These are phyloP conservation scores for Rhingia rostrata DNA, from an alignment of 2,888 invertebrate species.

Conservation along the genomic window DNA sequence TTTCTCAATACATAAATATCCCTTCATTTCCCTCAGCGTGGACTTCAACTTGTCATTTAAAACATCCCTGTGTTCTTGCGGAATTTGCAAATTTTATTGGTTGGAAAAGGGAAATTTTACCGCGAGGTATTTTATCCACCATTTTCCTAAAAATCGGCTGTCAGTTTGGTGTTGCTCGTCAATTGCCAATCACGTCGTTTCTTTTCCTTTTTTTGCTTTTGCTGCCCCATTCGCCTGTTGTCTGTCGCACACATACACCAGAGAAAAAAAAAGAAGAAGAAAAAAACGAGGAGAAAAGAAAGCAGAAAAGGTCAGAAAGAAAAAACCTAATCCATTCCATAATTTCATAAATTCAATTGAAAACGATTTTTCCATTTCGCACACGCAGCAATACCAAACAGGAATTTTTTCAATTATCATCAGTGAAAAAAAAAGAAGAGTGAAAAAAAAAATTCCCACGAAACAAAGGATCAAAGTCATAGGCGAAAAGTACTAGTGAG, in stretches of 20 bases:
- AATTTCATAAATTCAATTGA: slow-evolving; percentile 64
- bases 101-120: slow-evolving; percentile 48
- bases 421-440: slow-evolving; percentile 70
- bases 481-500: slow-evolving; percentile 75
- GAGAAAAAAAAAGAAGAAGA: slow-evolving; percentile 53
- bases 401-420: slow-evolving; percentile 71
- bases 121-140: slow-evolving; percentile 72
- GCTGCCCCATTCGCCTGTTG: slow-evolving; percentile 78
- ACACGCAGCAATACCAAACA: slow-evolving; percentile 65
- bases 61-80: slow-evolving; percentile 53
- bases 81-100: slow-evolving; percentile 41
- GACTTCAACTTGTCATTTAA: slow-evolving; percentile 24
- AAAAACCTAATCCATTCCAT: slow-evolving; percentile 66
- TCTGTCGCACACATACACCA: slow-evolving; percentile 73
- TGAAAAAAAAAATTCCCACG: slow-evolving; percentile 60
- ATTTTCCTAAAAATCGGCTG: slow-evolving; percentile 72
- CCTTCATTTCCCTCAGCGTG: slow-evolving; percentile 24
- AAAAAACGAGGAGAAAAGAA: slow-evolving; percentile 71
- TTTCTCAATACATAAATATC: neutral
- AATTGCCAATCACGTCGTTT: slow-evolving; percentile 79
- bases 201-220: slow-evolving; percentile 76
- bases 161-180: slow-evolving; percentile 79
- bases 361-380: slow-evolving; percentile 59
- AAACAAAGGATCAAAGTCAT: slow-evolving; percentile 76
- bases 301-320: slow-evolving; percentile 73